Evolutionary conservation across 2,113 vertebrate species (phyloP).

Genomic region (Actenoides lindsayi): DNA sequence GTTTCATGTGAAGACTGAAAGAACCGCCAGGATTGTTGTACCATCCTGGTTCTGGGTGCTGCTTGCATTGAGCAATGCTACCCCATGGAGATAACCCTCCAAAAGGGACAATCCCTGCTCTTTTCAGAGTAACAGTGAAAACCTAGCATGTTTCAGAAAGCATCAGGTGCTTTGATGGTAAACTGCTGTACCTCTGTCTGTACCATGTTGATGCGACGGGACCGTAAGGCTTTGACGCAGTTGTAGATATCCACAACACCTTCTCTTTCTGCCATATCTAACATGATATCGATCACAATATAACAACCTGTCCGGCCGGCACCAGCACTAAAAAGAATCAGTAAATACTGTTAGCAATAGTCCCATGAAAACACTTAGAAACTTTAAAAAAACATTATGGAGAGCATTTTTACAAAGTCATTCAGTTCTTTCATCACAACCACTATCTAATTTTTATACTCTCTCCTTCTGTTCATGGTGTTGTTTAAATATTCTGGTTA

Average conservation of each 20-base stretch:
- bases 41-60: background rate
- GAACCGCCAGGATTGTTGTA: background rate
- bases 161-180: background rate
- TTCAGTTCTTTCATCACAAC: background rate
- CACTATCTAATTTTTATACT: background rate
- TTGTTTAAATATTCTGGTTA: background rate
- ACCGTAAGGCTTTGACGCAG: constrained; percentile 96
- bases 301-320: constrained; percentile 97
- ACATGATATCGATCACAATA: constrained; percentile 99
- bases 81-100: background rate
- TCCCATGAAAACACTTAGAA: background rate
- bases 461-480: background rate
- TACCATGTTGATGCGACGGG: constrained; percentile 99
- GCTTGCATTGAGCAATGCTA: background rate
- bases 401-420: background rate
- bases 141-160: background rate
- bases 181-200: constrained; percentile 91
- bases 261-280: constrained; percentile 99
- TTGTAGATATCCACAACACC: constrained; percentile 99
- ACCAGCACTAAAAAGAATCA: constrained; percentile 84
- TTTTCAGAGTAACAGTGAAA: background rate
- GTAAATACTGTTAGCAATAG: background rate
- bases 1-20: background rate
- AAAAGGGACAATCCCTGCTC: background rate
- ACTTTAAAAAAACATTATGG: background rate